phyloP scores from a whole-genome alignment of 2,113 vertebrate genomes.

The Xiphophorus couchianus region DNA sequence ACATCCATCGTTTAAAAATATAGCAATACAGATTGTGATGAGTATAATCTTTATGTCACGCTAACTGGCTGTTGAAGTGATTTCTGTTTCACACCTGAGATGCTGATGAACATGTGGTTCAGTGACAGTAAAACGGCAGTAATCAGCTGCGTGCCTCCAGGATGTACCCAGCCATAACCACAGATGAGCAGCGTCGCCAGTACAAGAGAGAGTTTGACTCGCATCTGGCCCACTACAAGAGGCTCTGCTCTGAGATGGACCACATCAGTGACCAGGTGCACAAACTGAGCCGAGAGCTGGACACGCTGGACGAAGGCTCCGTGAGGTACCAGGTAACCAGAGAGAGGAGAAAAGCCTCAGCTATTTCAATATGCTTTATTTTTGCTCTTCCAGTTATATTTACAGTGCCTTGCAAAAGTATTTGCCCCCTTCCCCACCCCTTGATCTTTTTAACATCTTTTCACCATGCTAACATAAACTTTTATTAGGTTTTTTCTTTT shows the following conservation, averaged over 20 bases:
- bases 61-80: too few relatives aligned
- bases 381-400: too few relatives aligned
- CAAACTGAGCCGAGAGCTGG: slow-evolving; percentile 82
- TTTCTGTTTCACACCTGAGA: too few relatives aligned
- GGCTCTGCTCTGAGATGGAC: slow-evolving; percentile 84
- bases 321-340: slow-evolving; percentile 81
- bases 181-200: slow-evolving; percentile 74
- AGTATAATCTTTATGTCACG: too few relatives aligned
- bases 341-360: background rate
- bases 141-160: slow-evolving; percentile 52
- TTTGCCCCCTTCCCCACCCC: too few relatives aligned
- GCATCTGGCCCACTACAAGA: slow-evolving; percentile 80
- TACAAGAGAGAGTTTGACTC: slow-evolving; percentile 85
- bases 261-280: slow-evolving; percentile 82
- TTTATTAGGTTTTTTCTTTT: too few relatives aligned
- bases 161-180: slow-evolving; percentile 81
- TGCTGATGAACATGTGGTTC: background rate
- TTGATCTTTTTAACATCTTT: too few relatives aligned
- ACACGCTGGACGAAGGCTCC: slow-evolving; percentile 75
- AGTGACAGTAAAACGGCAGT: background rate
- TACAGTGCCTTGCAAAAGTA: too few relatives aligned
- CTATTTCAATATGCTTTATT: too few relatives aligned
- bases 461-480: too few relatives aligned
- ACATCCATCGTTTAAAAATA: background rate
- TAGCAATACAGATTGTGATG: too few relatives aligned